Conservation (phyloP, 2,888 invertebrate species). For the Anthoptus insignis region DNA sequence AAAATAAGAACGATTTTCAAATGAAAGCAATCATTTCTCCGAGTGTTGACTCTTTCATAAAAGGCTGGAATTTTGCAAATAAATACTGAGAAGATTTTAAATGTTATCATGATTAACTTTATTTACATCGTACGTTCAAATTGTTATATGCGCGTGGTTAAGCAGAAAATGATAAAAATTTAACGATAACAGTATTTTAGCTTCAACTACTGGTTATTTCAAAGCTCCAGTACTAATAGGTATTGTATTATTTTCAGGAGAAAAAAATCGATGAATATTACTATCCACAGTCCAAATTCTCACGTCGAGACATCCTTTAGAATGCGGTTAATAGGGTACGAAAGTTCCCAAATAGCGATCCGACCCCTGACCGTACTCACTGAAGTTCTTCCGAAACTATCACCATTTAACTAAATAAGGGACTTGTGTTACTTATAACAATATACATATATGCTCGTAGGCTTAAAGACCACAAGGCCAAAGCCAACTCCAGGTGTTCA, state of each 20-base stretch:
- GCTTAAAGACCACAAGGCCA: too few species aligned
- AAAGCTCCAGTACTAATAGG: too few species aligned
- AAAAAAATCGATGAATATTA: too few species aligned
- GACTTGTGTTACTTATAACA: conserved; percentile 49
- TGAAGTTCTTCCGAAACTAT: conserved; percentile 59
- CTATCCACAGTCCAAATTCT: background rate
- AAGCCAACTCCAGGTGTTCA: too few species aligned
- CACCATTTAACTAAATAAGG: conserved; percentile 56
- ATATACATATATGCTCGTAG: background rate
- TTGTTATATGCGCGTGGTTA: too few species aligned
- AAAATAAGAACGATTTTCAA: background rate
- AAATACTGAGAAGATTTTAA: too few species aligned
- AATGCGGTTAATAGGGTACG: conserved; percentile 49
- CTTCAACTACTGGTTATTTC: too few species aligned
- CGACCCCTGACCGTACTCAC: conserved; percentile 50
- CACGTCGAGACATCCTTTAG: background rate
- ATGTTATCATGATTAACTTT: too few species aligned
- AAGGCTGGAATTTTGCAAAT: background rate
- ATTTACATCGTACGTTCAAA: too few species aligned
- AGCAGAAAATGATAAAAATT: too few species aligned
- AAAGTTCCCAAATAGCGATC: conserved; percentile 43
- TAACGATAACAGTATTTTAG: too few species aligned
- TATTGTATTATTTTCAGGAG: too few species aligned
- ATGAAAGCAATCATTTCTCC: background rate
- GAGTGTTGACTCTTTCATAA: background rate